Percentiles rank a stretch among this genome's conserved stretches.
phyloP scores from a whole-genome alignment of 2,113 vertebrate species.

The Sialia sialis region DNA sequence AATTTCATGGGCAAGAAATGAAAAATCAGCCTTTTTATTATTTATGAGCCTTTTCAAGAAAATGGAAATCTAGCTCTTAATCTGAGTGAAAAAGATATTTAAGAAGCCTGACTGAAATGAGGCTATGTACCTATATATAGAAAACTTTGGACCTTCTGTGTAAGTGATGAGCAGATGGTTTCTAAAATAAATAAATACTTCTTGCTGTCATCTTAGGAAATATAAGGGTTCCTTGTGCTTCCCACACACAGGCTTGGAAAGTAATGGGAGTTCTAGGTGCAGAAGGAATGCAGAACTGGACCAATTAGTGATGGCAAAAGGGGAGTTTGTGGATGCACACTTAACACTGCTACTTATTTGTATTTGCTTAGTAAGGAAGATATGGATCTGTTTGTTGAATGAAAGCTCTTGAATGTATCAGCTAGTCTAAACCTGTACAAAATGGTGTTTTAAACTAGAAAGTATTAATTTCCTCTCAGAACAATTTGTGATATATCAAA shows the following conservation, averaged over 20 bases:
- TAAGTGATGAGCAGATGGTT: neutral
- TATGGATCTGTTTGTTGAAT: neutral
- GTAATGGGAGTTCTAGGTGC: neutral
- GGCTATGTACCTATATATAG: neutral
- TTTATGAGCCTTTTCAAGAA: constrained; percentile 10
- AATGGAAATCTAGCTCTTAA: neutral
- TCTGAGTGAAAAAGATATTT: neutral
- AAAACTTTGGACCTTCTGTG: neutral
- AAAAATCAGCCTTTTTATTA: constrained; percentile 26
- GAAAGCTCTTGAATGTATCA: neutral
- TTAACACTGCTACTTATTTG: neutral
- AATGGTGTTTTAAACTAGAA: neutral
- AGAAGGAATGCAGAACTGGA: neutral
- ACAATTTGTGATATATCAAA: neutral
- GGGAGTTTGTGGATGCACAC: neutral
- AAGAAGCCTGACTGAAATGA: neutral
- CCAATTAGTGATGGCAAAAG: neutral
- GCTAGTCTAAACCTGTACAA: neutral
- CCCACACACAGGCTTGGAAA: neutral
- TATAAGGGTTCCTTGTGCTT: constrained; percentile 28
- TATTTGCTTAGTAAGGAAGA: neutral
- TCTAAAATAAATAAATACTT: neutral
- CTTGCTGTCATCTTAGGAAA: neutral
- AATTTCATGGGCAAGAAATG: constrained; percentile 43
- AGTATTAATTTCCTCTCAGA: neutral